phyloP scores from a whole-genome alignment of 2,113 vertebrate species.

The Oxygymnocypris stewartii region DNA sequence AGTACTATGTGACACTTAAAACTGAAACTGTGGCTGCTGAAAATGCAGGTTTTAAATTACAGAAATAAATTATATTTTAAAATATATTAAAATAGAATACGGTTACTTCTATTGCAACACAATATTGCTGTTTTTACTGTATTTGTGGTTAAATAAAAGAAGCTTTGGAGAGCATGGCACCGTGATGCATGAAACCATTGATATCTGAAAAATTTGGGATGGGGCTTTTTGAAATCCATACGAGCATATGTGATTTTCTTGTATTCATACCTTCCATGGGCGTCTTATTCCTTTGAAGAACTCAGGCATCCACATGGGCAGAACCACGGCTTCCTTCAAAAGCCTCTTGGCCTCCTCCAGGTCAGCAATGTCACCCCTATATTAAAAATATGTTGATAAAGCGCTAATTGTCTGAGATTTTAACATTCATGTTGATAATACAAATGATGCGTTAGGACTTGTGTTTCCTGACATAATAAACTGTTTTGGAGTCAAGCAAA shows the following conservation, averaged over 20 bases:
- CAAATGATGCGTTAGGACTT: no score
- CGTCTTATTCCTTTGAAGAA: constrained; percentile 98
- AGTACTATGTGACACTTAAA: background rate
- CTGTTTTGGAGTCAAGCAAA: no score
- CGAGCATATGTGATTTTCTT: no score
- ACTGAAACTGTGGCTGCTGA: background rate
- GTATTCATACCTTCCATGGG: constrained; percentile 88
- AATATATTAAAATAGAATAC: background rate
- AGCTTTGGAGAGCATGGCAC: background rate
- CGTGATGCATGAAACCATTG: no score
- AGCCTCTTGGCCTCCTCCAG: constrained; percentile 95
- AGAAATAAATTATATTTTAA: background rate
- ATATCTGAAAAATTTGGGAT: background rate
- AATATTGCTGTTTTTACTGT: background rate
- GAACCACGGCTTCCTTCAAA: constrained; percentile 93
- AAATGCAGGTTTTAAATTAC: background rate
- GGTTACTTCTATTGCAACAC: background rate
- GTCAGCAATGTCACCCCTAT: constrained; percentile 95
- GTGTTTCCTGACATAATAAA: no score
- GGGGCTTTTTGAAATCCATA: background rate
- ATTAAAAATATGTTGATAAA: background rate
- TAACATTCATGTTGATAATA: no score
- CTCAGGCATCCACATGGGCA: constrained; percentile 99
- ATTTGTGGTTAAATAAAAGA: background rate
- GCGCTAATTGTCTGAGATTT: no score